phyloP scores from a whole-genome alignment of 2,113 vertebrate genomes.

The human region GRCh38 chr2:154483501-154484000 shows the following conservation, averaged over 20 bases:
- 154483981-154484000: conserved; percentile 24
- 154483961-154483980: not conserved
- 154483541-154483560: not conserved
- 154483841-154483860: not conserved
- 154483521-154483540: not conserved
- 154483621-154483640: not conserved
- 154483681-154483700: not conserved
- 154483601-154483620: not conserved
- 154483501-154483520: not conserved
- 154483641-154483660: not conserved
- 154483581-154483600: not conserved
- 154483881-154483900: not conserved
- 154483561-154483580: not conserved
- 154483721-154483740: not conserved
- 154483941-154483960: not conserved
- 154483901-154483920: not conserved
- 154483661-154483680: not conserved
- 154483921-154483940: not conserved
- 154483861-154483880: not conserved
- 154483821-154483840: not conserved
- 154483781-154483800: not conserved
- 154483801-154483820: not conserved
- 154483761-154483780: not conserved
- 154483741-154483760: not conserved
- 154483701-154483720: not conserved